phyloP scores from a whole-genome alignment of 2,113 vertebrate genomes.

The Cnemophilus loriae region DNA sequence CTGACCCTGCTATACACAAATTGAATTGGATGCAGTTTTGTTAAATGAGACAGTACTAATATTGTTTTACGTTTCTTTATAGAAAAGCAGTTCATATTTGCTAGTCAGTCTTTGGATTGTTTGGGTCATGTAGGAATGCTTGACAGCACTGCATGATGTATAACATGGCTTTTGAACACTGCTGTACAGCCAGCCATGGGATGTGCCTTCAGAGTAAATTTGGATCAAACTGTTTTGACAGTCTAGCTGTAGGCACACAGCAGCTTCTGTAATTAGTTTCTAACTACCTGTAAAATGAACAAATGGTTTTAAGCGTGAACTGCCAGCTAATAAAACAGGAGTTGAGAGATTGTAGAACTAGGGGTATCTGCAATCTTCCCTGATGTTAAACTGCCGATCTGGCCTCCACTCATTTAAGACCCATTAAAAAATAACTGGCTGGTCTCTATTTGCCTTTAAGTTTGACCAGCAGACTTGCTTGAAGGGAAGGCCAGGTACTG shows the following conservation, averaged over 20 bases:
- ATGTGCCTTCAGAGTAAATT: not conserved
- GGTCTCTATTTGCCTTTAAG: not conserved
- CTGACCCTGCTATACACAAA: not conserved
- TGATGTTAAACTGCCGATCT: not conserved
- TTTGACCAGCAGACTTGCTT: not conserved
- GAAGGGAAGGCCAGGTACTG: not conserved
- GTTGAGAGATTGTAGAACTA: not conserved
- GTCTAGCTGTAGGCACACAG: not conserved
- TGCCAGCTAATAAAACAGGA: not conserved
- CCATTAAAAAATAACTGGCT: not conserved
- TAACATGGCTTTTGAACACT: not conserved
- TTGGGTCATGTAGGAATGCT: not conserved
- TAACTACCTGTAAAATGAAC: not conserved
- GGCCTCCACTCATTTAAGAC: not conserved
- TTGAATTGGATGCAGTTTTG: not conserved
- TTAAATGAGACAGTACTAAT: not conserved
- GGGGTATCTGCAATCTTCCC: not conserved
- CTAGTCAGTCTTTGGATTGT: not conserved
- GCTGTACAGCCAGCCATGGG: not conserved
- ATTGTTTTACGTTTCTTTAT: not conserved
- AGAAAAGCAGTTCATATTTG: not conserved
- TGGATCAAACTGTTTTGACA: not conserved
- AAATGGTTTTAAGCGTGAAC: not conserved
- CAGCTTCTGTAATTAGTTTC: not conserved
- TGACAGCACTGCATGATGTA: not conserved